Evolutionary conservation across 2,888 invertebrate species (phyloP).

Genomic region (Volucella bombylans): DNA sequence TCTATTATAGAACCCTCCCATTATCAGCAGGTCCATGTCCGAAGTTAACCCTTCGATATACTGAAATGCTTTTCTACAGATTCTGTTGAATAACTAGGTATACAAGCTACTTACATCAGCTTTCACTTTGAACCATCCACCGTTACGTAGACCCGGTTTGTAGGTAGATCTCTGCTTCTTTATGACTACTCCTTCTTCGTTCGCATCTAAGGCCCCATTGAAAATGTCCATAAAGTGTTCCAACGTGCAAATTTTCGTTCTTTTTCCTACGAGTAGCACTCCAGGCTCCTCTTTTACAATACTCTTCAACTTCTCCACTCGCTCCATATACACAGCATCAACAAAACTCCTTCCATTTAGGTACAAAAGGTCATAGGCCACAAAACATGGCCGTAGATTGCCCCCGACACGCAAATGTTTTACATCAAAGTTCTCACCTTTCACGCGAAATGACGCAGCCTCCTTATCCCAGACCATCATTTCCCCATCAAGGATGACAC

Average conservation of each 20-base stretch:
- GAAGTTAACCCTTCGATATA: slow-evolving; percentile 91
- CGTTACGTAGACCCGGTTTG: slow-evolving; percentile 89
- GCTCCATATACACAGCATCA: slow-evolving; percentile 87
- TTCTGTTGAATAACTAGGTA: not conserved
- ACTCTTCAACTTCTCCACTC: slow-evolving; percentile 86
- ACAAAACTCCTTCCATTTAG: slow-evolving; percentile 89
- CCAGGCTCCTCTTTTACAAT: slow-evolving; percentile 87
- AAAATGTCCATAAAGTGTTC: slow-evolving; percentile 88
- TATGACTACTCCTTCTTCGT: slow-evolving; percentile 95
- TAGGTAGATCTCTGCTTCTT: slow-evolving; percentile 92
- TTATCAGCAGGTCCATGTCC: slow-evolving; percentile 93
- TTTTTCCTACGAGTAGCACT: slow-evolving; percentile 86
- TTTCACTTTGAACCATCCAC: slow-evolving; percentile 96
- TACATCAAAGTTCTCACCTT: slow-evolving; percentile 93
- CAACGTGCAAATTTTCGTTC: slow-evolving; percentile 82
- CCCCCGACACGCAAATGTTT: slow-evolving; percentile 88
- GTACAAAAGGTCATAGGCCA: slow-evolving; percentile 93
- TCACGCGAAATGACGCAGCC: slow-evolving; percentile 86
- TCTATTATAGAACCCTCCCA: slow-evolving; percentile 92
- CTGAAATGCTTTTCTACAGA: slow-evolving; percentile 80
- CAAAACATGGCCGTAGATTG: slow-evolving; percentile 90
- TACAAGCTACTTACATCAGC: slow-evolving; percentile 86
- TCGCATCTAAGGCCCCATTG: slow-evolving; percentile 90
- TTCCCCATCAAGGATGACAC: slow-evolving; percentile 95
- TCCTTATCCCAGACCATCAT: slow-evolving; percentile 94